Evolutionary conservation across 2,797 vertebrate genomes (phyloP).

Genomic region (Sebastes paucispinis): DNA sequence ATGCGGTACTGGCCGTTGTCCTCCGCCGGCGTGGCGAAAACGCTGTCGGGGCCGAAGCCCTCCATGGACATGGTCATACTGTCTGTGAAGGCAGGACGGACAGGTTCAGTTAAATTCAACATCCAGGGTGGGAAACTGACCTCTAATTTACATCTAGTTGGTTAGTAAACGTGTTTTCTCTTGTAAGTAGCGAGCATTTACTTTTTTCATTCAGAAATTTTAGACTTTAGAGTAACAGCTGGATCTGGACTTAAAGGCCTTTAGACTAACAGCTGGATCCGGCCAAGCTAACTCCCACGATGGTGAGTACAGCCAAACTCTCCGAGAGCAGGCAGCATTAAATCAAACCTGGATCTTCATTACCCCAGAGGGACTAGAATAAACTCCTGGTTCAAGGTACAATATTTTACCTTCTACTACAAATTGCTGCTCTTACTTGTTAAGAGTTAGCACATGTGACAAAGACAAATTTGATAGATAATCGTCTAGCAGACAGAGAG

Average conservation of each 20-base stretch:
- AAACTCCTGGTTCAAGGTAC: background rate
- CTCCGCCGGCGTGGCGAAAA: conserved; percentile 89
- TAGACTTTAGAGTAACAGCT: background rate
- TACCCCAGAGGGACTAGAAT: background rate
- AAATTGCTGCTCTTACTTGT: background rate
- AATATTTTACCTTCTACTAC: background rate
- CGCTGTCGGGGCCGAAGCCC: conserved; percentile 92
- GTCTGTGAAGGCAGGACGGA: conserved; percentile 75
- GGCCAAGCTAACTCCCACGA: too few species aligned
- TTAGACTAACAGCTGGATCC: background rate
- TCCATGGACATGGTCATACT: conserved; percentile 93
- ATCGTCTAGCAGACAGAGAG: background rate
- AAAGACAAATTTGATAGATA: background rate
- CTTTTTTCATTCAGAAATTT: background rate
- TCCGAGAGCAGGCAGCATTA: background rate
- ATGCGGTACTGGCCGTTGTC: conserved; percentile 94
- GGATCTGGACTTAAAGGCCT: background rate
- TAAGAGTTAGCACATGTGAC: background rate
- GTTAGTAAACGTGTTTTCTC: background rate
- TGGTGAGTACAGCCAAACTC: too few species aligned
- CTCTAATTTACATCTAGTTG: background rate
- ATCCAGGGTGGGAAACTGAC: background rate
- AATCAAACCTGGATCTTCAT: conserved; percentile 1
- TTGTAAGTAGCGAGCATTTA: background rate
- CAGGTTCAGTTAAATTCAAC: background rate